Evolutionary conservation across 2,888 invertebrate genomes (phyloP).

Genomic region (Melinopterus prodromus): DNA sequence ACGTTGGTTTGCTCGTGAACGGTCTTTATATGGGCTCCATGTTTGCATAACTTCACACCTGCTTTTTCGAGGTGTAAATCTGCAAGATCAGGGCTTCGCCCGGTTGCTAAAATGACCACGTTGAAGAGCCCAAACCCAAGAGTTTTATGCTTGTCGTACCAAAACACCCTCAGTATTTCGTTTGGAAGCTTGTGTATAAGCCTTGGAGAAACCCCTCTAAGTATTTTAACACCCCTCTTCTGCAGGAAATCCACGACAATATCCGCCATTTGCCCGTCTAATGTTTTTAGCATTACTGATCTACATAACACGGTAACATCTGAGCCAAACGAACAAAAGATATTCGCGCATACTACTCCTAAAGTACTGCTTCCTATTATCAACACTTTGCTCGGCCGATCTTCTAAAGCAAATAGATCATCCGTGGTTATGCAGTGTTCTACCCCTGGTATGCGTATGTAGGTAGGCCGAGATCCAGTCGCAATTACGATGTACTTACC

Average conservation of each 20-base stretch:
- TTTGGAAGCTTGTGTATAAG: background rate
- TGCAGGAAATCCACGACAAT: background rate
- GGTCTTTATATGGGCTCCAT: background rate
- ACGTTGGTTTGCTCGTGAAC: background rate
- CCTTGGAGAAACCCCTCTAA: background rate
- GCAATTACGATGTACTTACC: background rate
- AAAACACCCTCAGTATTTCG: background rate
- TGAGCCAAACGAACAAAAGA: background rate
- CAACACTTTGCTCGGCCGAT: background rate
- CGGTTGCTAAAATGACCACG: background rate
- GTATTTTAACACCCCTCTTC: background rate
- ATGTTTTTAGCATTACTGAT: background rate
- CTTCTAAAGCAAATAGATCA: background rate
- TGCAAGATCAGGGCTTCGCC: background rate
- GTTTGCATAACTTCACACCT: background rate
- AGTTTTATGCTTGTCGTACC: background rate
- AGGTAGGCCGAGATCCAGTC: background rate
- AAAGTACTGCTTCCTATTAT: background rate
- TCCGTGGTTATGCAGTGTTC: background rate
- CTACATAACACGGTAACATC: background rate
- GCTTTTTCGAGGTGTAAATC: background rate
- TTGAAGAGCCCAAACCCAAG: background rate
- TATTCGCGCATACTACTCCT: background rate
- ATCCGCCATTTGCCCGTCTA: background rate
- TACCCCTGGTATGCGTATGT: background rate